Percentiles rank a stretch among this genome's conserved stretches.
phyloP scores from a whole-genome alignment of 92 coral and sea anemone genomes.

The Phenganax stokvisi region DNA sequence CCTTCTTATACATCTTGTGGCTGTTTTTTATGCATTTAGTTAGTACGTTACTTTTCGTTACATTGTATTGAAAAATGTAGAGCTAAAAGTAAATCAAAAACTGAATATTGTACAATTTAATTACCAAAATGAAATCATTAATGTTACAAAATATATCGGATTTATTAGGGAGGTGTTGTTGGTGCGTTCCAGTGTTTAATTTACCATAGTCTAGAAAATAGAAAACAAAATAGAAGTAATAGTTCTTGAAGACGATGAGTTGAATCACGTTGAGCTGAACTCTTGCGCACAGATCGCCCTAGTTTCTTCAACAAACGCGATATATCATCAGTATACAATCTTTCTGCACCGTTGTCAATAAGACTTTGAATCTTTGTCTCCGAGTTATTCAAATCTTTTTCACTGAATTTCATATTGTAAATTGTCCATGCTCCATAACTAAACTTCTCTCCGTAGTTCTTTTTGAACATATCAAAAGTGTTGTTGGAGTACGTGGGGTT shows the following conservation, averaged over 20 bases:
- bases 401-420: conserved; percentile 50
- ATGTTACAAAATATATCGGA: too few species aligned
- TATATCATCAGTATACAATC: conserved; percentile 73
- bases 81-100: too few species aligned
- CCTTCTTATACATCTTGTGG: too few species aligned
- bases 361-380: conserved; percentile 59
- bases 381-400: conserved; percentile 40
- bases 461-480: conserved; percentile 60
- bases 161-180: too few species aligned
- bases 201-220: too few species aligned
- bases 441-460: conserved; percentile 57
- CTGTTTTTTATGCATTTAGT: too few species aligned
- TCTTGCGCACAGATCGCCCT: conserved; percentile 47
- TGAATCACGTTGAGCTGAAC: neutral
- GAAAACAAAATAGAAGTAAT: neutral
- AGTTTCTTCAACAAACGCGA: conserved; percentile 62
- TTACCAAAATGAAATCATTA: too few species aligned
- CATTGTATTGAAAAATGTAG: too few species aligned
- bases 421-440: conserved; percentile 88
- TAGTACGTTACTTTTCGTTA: too few species aligned
- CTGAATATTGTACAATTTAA: too few species aligned
- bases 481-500: conserved; percentile 57
- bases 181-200: too few species aligned
- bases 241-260: neutral
- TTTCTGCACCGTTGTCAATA: conserved; percentile 58